phyloP scores from a whole-genome alignment of 1,140 invertebrate species.

The Drosophila nasuta region DNA sequence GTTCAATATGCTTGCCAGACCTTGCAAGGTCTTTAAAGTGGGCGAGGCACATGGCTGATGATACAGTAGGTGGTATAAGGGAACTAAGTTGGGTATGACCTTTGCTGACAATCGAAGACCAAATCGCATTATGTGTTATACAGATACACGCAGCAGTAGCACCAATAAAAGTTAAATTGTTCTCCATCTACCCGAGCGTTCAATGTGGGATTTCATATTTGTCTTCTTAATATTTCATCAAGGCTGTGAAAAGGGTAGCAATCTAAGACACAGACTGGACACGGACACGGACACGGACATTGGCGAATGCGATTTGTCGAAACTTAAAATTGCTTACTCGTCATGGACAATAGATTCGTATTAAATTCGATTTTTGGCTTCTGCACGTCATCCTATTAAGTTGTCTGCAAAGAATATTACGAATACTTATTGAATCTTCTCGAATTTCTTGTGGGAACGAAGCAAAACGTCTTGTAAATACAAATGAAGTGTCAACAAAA shows the following conservation, averaged over 20 bases:
- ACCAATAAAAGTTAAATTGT: slow-evolving; percentile 79
- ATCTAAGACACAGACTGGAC: neutral
- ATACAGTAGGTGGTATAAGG: neutral
- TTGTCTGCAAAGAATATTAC: slow-evolving; percentile 15
- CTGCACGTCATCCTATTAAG: neutral
- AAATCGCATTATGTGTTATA: slow-evolving; percentile 73
- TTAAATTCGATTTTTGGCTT: slow-evolving; percentile 40
- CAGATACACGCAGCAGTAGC: slow-evolving; percentile 36
- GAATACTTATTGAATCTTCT: slow-evolving; percentile 21
- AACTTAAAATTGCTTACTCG: slow-evolving; percentile 44
- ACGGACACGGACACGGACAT: slow-evolving; percentile 14
- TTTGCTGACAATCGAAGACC: slow-evolving; percentile 74
- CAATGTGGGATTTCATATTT: slow-evolving; percentile 79
- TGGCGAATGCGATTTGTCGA: slow-evolving; percentile 34
- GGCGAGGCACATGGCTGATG: slow-evolving; percentile 10
- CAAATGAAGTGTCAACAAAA: slow-evolving; percentile 15
- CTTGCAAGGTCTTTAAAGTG: slow-evolving; percentile 42
- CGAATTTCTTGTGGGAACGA: neutral
- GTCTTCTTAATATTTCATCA: slow-evolving; percentile 74
- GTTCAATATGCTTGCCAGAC: slow-evolving; percentile 44
- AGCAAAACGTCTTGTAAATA: slow-evolving; percentile 10
- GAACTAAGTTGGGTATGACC: slow-evolving; percentile 57
- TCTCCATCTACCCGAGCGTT: slow-evolving; percentile 55
- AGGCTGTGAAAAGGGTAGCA: slow-evolving; percentile 66
- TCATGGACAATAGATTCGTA: slow-evolving; percentile 26